These are phyloP conservation scores for Dasysyrphus albostriatus DNA, from an alignment of 2,888 invertebrate species.

Conservation along the genomic window DNA sequence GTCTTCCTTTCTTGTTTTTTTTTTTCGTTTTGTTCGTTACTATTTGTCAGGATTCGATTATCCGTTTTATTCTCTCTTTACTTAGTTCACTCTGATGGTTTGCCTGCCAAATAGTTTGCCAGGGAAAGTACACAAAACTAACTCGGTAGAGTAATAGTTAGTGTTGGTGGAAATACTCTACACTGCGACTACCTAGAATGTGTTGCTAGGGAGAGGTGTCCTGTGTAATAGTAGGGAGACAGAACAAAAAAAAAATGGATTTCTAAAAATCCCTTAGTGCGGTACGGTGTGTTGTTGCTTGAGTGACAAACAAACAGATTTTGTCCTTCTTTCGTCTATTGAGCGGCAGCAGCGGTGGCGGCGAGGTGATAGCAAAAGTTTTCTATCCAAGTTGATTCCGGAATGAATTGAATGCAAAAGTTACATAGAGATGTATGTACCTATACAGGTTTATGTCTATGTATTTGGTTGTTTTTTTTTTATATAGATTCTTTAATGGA, in stretches of 20 bases:
- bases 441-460: constrained; percentile 1
- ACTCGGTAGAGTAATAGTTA: constrained; percentile 8
- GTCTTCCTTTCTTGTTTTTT: neutral
- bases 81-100: constrained; percentile 22
- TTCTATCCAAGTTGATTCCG: constrained; percentile 28
- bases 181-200: constrained; percentile 1
- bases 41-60: constrained; percentile 74
- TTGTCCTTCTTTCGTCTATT: neutral
- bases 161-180: constrained; percentile 20
- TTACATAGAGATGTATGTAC: neutral
- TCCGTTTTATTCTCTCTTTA: constrained; percentile 48
- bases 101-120: constrained; percentile 65
- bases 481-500: constrained; percentile 67
- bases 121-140: constrained; percentile 49
- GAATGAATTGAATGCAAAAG: constrained; percentile 34
- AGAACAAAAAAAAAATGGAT: constrained; percentile 38
- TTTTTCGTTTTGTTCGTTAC: constrained; percentile 39
- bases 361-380: constrained; percentile 33
- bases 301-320: constrained; percentile 72
- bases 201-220: neutral
- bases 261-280: constrained; percentile 57
- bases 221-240: neutral
- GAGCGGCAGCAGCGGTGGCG: too few species aligned
- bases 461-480: constrained; percentile 4
- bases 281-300: constrained; percentile 44